A percentile compares a stretch with the other conserved stretches of the same genome.
These are phyloP conservation scores for Embiotoca jacksoni DNA, from an alignment of 2,113 vertebrate species.

Conservation along the genomic window DNA sequence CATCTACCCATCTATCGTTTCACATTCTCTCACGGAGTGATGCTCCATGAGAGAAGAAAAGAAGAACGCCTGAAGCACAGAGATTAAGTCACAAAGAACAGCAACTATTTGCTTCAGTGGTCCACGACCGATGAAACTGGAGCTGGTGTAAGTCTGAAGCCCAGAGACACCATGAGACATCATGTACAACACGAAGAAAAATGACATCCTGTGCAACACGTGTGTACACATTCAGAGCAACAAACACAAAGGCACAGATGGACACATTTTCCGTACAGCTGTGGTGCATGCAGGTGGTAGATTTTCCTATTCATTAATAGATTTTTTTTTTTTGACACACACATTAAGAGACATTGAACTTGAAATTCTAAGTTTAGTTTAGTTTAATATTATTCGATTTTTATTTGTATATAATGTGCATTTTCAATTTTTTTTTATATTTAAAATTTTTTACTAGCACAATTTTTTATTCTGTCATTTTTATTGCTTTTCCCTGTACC, in stretches of 20 bases:
- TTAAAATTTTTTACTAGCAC: too few species aligned
- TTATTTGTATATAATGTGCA: too few species aligned
- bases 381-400: too few species aligned
- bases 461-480: too few species aligned
- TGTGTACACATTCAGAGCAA: conserved; percentile 24
- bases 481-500: too few species aligned
- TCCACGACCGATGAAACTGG: conserved; percentile 76
- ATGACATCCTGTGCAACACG: conserved; percentile 42
- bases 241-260: conserved; percentile 22
- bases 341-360: neutral
- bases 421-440: too few species aligned
- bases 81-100: conserved; percentile 73
- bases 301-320: neutral
- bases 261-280: neutral
- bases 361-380: too few species aligned
- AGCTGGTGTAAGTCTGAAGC: conserved; percentile 62
- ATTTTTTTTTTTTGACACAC: neutral
- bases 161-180: conserved; percentile 54
- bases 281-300: neutral
- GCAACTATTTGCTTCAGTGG: conserved; percentile 84
- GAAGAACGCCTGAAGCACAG: conserved; percentile 52
- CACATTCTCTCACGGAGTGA: conserved; percentile 29
- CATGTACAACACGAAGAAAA: conserved; percentile 51
- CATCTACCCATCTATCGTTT: conserved; percentile 29
- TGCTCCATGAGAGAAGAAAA: conserved; percentile 26